Evolutionary conservation across 2,888 invertebrate genomes (phyloP), one percentile per base, ranked within the genome.

Genomic region (Cephus spinipes): DNA sequence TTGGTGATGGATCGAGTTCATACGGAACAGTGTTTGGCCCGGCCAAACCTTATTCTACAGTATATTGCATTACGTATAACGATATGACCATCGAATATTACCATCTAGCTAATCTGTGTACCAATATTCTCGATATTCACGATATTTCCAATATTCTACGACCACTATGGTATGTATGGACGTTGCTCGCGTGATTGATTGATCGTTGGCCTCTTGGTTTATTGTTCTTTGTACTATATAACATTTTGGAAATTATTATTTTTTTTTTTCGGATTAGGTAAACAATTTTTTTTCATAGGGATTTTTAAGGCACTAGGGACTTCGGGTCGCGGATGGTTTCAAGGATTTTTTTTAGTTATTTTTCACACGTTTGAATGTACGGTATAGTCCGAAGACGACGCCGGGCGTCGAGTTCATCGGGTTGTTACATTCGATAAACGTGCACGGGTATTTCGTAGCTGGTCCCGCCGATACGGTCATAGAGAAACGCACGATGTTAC

Each of bases 91-190:
- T 78, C 68, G 78, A 78, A 78, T 78, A 78, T 78, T 76, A 35
- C 78, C 78, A 76, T 75, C 71, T 73, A 73, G 75, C 76, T 78
- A 76, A 78, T 78, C 78, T 78, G 75, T 78, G 76, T 78, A 78
- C 78, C 78, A 78, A 78, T 78, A 76, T 78, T 76, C 76, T 33
- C 34, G 73, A 73, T 73, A 73, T 75, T 78, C 55, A 55, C 55
- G 55, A 55, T 55, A 55, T 23, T 55, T 55, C 23, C 55, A 55
- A 55, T 55, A 55, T 55, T 55, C 55, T 55, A 55, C 2, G 55
- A 23, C 9, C 55, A 55, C 55, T 55, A 55, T 73, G 75, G 35
- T 71, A 71, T 36, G 68, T 31, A 31, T 76, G 73, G 75, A 78
- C 78, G 32, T 73, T 75, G 35, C 68, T 73, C n/a, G 4, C 31